Base-by-base conservation (phyloP, 2,888 invertebrate genomes). In the Clusia tigrina region DNA sequence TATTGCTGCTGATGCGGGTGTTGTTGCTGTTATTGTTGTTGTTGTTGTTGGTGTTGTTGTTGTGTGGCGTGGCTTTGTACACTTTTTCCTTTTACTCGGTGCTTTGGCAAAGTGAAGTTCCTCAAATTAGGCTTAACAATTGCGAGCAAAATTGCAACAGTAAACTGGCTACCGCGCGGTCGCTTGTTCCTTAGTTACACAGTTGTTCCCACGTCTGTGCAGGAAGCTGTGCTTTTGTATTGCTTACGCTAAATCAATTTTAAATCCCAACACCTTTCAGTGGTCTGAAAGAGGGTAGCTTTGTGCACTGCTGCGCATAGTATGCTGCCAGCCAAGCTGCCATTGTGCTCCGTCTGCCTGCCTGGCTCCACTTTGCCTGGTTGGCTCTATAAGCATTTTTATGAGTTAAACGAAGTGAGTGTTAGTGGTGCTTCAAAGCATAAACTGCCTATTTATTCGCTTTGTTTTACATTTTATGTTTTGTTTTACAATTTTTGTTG, bases 211-310 rank as follows among this genome's bases (percentile, higher is more conserved):
- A 32, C 32, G 32, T 12, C 32, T 32, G 6, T 32, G 32, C 12
- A 9, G 32, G 6, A 32, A 32, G 6, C 6, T 15, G 10, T 42
- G 15, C 3, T 15, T 42, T n/a, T n/a, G 70, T 42, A 69, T 74
- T 76, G 74, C 74, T 73, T 76, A 76, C 76, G 74, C 72, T 76
- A 78, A 78, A 77, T 78, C 78, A 78, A 76, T 76, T 78, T 78
- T 69, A 66, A 67, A 68, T 70, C 75, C 69, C 73, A 76, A 70
- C 60, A 60, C 64, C 52, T 20, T 58, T 52, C 37, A 23, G 9
- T 2, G 15, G 37, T 23, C 22, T 17, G 42, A 38, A 56, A 56
- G 37, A 46, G 22, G 37, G 3, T 18, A n/a, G n/a, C n/a, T 42
- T 42, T 32, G 32, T 32, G 32, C 6, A 23, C 58, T 32, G 12